phyloP scores from a whole-genome alignment of 2,797 vertebrate species.

The Myotis planiceps region DNA sequence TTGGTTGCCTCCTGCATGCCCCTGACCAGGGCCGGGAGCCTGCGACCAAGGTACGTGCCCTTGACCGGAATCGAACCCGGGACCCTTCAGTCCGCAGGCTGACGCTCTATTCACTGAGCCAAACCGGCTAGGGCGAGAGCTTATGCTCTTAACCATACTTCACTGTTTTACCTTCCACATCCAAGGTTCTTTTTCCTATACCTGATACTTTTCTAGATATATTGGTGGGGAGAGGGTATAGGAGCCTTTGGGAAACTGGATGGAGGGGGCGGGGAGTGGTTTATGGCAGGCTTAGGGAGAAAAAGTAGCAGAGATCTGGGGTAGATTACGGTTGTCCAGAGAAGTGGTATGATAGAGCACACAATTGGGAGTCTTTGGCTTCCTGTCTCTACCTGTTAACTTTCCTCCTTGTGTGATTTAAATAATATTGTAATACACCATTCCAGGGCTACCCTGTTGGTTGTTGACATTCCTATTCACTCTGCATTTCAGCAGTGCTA shows the following conservation, averaged over 20 bases:
- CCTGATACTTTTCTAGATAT: not conserved
- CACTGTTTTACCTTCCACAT: not conserved
- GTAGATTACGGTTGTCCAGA: not conserved
- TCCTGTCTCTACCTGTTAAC: not conserved
- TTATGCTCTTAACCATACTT: not conserved
- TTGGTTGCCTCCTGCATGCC: no score
- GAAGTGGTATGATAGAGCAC: not conserved
- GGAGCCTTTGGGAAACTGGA: not conserved
- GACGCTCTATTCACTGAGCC: no score
- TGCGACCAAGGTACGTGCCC: no score
- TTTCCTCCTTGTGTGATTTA: slow-evolving; percentile 2
- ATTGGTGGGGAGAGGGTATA: not conserved
- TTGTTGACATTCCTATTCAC: not conserved
- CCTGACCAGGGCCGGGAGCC: no score
- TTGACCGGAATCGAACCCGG: no score
- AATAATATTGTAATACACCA: not conserved
- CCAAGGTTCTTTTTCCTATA: not conserved
- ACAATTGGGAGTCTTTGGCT: not conserved
- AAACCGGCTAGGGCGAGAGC: not conserved
- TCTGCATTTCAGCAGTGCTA: not conserved
- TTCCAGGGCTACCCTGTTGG: not conserved
- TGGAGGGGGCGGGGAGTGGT: not conserved
- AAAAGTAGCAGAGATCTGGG: not conserved
- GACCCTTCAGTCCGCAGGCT: no score
- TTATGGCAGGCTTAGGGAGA: not conserved